Percentiles rank a stretch among this genome's conserved stretches.
Evolutionary conservation across 2,888 invertebrate species (phyloP).

Genomic region (Epistrophe eligans): DNA sequence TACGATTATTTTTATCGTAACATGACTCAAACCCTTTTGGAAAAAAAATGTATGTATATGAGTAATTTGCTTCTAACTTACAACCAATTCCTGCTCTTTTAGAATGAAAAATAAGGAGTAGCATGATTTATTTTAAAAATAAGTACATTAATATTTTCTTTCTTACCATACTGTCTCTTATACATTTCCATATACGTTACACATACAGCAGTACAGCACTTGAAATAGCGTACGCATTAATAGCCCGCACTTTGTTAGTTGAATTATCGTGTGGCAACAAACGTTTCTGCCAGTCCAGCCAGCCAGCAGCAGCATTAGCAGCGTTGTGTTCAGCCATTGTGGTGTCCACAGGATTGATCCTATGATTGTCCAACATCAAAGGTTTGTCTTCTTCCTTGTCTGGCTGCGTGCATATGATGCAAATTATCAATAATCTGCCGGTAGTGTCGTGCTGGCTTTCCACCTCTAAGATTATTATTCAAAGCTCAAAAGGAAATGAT

Average conservation of each 20-base stretch:
- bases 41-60: too few relatives aligned
- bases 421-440: slow-evolving; percentile 37
- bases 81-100: too few relatives aligned
- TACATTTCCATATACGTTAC: not conserved
- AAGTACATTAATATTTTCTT: not conserved
- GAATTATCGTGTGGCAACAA: slow-evolving; percentile 23
- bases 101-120: too few relatives aligned
- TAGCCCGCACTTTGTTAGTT: slow-evolving; percentile 46
- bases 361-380: slow-evolving; percentile 37
- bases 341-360: slow-evolving; percentile 22
- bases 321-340: slow-evolving; percentile 1
- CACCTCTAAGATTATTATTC: slow-evolving; percentile 38
- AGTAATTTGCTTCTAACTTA: too few relatives aligned
- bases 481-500: slow-evolving; percentile 45
- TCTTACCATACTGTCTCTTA: slow-evolving; percentile 6
- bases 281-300: slow-evolving; percentile 1
- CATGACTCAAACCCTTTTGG: too few relatives aligned
- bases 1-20: too few relatives aligned
- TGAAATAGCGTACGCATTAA: slow-evolving; percentile 21
- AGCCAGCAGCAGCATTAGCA: not conserved
- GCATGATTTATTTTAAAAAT: too few relatives aligned
- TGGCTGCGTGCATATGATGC: slow-evolving; percentile 13
- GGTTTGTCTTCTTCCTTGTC: slow-evolving; percentile 1
- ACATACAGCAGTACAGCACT: not conserved
- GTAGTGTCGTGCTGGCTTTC: not conserved